These are phyloP conservation scores for Pantherophis alleghaniensis DNA, from an alignment of 2,797 vertebrate genomes.

Conservation along the genomic window DNA sequence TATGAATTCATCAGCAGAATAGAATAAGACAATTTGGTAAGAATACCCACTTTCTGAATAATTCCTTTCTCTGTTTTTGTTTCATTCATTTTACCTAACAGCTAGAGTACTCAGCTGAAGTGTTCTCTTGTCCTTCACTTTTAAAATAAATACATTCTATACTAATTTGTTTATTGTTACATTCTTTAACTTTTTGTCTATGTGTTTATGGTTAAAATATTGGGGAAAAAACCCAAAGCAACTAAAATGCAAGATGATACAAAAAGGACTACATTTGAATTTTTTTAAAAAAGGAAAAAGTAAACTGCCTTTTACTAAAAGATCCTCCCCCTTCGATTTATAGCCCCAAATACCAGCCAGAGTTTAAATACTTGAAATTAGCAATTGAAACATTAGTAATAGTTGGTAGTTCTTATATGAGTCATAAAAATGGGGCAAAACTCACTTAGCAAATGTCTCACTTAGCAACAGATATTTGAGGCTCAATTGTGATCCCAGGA, in stretches of 20 bases:
- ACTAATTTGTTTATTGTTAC: neutral
- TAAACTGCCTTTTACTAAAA: neutral
- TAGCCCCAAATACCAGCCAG: neutral
- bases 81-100: neutral
- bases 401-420: neutral
- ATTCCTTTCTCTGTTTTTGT: neutral
- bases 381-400: neutral
- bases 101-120: neutral
- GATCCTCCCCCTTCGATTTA: neutral
- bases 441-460: neutral
- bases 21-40: neutral
- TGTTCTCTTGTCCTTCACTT: neutral
- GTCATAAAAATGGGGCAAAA: neutral
- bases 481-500: neutral
- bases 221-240: neutral
- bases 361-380: neutral
- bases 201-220: neutral
- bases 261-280: neutral
- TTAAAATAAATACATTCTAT: neutral
- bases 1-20: conserved; percentile 10
- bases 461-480: neutral
- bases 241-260: neutral
- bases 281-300: neutral
- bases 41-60: neutral
- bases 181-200: neutral